Percentiles rank a stretch among this genome's conserved stretches.
phyloP scores from a whole-genome alignment of 2,888 invertebrate genomes.

The Barypeithes pellucidus region DNA sequence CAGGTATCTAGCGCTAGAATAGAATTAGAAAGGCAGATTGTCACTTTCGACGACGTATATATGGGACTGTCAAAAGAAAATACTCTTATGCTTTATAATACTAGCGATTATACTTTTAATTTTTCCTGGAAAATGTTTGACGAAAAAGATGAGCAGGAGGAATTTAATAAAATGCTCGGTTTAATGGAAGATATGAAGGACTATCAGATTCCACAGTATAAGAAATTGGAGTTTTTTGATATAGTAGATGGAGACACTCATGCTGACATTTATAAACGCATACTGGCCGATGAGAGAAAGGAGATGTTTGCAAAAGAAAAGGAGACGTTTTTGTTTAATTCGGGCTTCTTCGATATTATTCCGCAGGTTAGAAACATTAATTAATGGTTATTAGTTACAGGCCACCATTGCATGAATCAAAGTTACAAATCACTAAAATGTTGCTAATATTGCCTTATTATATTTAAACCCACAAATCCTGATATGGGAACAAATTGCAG shows the following conservation, averaged over 20 bases:
- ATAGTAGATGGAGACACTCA: conserved; percentile 64
- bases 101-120: conserved; percentile 72
- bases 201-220: conserved; percentile 61
- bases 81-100: conserved; percentile 74
- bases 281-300: conserved; percentile 68
- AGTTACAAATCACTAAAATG: too few relatives aligned
- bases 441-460: too few relatives aligned
- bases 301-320: conserved; percentile 58
- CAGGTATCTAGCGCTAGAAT: conserved; percentile 72
- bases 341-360: conserved; percentile 54
- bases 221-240: conserved; percentile 61
- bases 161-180: conserved; percentile 58
- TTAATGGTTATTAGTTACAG: too few relatives aligned
- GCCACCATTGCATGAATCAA: too few relatives aligned
- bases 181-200: conserved; percentile 59
- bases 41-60: conserved; percentile 75
- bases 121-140: conserved; percentile 76
- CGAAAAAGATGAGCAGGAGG: conserved; percentile 68
- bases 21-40: conserved; percentile 71
- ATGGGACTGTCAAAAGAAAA: conserved; percentile 72
- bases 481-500: too few relatives aligned
- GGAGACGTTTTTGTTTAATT: conserved; percentile 65
- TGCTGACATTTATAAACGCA: conserved; percentile 68
- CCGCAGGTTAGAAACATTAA: conserved; percentile 52
- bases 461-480: too few relatives aligned